Conservation (phyloP, 35 echinoderm and acorn worm genomes). For the Heliocidaris tuberculata region DNA sequence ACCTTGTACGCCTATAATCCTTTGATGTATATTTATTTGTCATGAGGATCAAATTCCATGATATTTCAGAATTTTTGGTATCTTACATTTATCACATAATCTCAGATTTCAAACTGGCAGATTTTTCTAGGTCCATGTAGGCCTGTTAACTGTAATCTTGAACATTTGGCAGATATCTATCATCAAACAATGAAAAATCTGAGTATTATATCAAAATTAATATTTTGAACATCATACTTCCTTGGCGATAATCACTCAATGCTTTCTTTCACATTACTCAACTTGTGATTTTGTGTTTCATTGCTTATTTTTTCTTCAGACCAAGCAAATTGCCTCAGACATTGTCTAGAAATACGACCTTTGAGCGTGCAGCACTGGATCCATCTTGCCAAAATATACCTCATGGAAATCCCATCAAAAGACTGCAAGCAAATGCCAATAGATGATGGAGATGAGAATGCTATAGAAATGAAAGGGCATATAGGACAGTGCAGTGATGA, state of each 20-base stretch:
- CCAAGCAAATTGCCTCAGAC: not conserved
- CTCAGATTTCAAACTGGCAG: too few relatives aligned
- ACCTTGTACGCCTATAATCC: too few relatives aligned
- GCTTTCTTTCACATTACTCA: not conserved
- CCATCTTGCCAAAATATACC: not conserved
- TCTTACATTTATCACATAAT: too few relatives aligned
- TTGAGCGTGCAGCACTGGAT: conserved; percentile 8
- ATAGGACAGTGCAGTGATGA: not conserved
- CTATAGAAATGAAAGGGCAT: not conserved
- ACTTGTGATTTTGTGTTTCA: not conserved
- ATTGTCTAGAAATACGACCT: not conserved
- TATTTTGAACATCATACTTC: not conserved
- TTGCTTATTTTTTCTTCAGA: not conserved
- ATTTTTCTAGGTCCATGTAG: too few relatives aligned
- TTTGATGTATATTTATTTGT: too few relatives aligned
- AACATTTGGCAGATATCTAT: too few relatives aligned
- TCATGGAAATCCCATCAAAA: not conserved
- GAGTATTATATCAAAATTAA: too few relatives aligned
- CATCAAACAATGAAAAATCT: too few relatives aligned
- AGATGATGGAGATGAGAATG: not conserved
- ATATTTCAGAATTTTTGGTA: too few relatives aligned
- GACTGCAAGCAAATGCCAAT: not conserved
- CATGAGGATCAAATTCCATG: too few relatives aligned
- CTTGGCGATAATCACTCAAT: not conserved
- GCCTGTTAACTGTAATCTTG: too few relatives aligned